phyloP scores from a whole-genome alignment of 2,113 vertebrate species.

The Ciconia maguari region DNA sequence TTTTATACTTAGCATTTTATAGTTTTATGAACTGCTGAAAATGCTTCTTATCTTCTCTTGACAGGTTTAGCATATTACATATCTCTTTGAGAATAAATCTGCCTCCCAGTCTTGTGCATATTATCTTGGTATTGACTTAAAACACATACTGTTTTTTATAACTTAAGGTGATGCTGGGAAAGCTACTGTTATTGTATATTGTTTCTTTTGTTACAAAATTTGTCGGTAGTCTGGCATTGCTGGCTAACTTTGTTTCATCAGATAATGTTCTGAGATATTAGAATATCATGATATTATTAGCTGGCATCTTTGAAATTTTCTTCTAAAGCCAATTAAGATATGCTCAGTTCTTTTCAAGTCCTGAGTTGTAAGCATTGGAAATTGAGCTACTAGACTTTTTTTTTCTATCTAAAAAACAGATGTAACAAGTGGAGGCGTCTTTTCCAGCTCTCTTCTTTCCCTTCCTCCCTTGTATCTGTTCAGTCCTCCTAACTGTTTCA shows the following conservation, averaged over 20 bases:
- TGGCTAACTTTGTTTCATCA: not conserved
- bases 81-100: not conserved
- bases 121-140: not conserved
- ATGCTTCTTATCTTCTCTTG: not conserved
- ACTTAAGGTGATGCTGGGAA: not conserved
- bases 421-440: not conserved
- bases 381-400: not conserved
- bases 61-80: not conserved
- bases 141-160: not conserved
- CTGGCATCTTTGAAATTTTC: not conserved
- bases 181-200: not conserved
- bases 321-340: not conserved
- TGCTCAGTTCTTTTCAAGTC: not conserved
- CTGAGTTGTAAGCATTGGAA: not conserved
- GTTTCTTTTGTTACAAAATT: not conserved
- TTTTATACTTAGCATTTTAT: not conserved
- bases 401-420: not conserved
- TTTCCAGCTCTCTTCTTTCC: not conserved
- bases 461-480: not conserved
- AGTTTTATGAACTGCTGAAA: not conserved
- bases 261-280: not conserved
- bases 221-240: not conserved
- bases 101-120: not conserved
- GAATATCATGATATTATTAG: not conserved
- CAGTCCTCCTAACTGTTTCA: not conserved